Evolutionary conservation across 2,797 vertebrate genomes (phyloP).

Genomic region (Esox lucius): DNA sequence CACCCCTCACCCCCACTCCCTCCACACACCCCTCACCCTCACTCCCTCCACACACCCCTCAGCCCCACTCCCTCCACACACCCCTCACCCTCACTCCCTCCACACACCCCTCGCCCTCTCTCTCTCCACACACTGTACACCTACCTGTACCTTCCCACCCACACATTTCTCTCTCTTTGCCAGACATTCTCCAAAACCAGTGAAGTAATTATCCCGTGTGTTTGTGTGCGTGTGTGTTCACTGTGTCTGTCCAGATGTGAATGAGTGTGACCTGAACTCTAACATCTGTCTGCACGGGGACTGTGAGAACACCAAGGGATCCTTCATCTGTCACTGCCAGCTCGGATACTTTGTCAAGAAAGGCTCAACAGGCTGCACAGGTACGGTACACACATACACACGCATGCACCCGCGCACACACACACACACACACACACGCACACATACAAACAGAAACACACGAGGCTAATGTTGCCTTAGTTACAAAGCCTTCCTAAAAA

Average conservation of each 20-base stretch:
- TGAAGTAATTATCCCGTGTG: not conserved
- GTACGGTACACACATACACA: constrained; percentile 55
- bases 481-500: not conserved
- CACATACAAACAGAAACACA: constrained; percentile 9
- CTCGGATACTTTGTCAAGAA: constrained; percentile 90
- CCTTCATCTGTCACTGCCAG: constrained; percentile 94
- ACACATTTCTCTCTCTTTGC: not conserved
- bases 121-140: not conserved
- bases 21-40: constrained; percentile 13
- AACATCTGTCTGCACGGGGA: constrained; percentile 93
- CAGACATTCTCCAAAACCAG: not conserved
- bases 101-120: not conserved
- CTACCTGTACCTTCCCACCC: not conserved
- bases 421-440: constrained; percentile 2
- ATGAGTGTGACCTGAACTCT: constrained; percentile 91
- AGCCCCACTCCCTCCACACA: not conserved
- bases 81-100: constrained; percentile 4
- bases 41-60: constrained; percentile 23
- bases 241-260: constrained; percentile 78
- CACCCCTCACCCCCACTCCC: constrained; percentile 24
- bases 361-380: constrained; percentile 89
- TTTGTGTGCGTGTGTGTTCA: constrained; percentile 21
- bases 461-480: too few relatives aligned
- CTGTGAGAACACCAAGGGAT: constrained; percentile 93
- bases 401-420: not conserved